phyloP scores from a whole-genome alignment of 1,140 invertebrate genomes.

The Hirudo medicinalis region DNA sequence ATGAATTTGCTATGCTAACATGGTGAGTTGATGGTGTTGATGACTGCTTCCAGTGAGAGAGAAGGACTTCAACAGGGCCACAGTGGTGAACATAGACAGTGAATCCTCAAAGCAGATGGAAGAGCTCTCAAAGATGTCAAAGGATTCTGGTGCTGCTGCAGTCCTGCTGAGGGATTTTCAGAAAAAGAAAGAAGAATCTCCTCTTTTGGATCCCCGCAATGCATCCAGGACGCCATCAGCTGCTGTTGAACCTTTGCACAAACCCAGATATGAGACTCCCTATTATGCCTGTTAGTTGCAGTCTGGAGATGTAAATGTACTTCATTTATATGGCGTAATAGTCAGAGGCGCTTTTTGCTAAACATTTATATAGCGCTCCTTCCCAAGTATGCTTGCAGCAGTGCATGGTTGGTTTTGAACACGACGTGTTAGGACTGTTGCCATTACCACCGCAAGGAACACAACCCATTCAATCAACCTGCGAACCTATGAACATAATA shows the following conservation, averaged over 20 bases:
- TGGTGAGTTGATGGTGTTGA: neutral
- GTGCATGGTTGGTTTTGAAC: no score
- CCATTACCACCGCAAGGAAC: no score
- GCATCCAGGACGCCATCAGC: constrained; percentile 90
- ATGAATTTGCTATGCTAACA: no score
- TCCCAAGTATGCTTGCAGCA: no score
- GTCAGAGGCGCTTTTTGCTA: no score
- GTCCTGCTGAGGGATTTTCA: constrained; percentile 46
- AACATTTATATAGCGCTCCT: no score
- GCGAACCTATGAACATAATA: no score
- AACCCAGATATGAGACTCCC: constrained; percentile 86
- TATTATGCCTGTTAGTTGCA: constrained; percentile 72
- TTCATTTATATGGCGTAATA: no score
- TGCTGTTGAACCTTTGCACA: constrained; percentile 69
- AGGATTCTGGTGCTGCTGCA: constrained; percentile 39
- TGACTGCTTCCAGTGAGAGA: constrained; percentile 10
- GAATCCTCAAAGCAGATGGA: constrained; percentile 31
- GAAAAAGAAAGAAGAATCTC: constrained; percentile 72
- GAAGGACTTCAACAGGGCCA: constrained; percentile 3
- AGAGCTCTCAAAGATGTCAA: constrained; percentile 42
- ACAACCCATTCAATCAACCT: no score
- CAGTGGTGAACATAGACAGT: neutral
- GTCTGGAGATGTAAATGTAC: no score
- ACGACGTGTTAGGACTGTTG: no score
- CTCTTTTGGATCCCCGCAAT: constrained; percentile 76